Evolutionary conservation across 2,888 invertebrate species (phyloP), one percentile per base, ranked within the genome.

Genomic region (Amphimallon solstitiale): DNA sequence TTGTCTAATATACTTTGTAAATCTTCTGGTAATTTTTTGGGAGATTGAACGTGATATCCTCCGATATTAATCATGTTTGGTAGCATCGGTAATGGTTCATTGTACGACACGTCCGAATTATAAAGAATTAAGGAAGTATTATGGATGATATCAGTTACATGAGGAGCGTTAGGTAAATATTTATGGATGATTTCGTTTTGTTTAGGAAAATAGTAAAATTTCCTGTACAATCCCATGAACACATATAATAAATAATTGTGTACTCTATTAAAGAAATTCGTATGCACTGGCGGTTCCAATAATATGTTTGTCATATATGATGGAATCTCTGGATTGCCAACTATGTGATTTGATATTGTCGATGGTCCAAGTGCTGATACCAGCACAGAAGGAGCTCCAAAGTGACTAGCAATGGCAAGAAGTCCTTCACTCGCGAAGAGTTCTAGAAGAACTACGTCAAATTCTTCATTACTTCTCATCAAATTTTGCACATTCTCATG

Each of bases 1-100:
- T 81, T 77, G 69, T 88, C 86, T 63, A 88, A 73, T 64, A 84
- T 79, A 17, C 80, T 78, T 77, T 87, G 81, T 0, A 88, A 75
- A 76, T 88, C 86, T 83, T 68, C 35, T 0, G 78, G 75, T n/a
- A 74, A 48, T 52, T 72, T 69, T 61, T 75, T 74, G 0, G 76
- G 71, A 6, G 72, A 70, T 59, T 73, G 49, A 1, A 78, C 65
- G 54, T 88, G 88, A 48, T 84, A 73, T 38, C 88, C 88, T n/a
- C 87, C 88, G 52, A 88, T 81, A 73, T 87, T 86, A 1, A 87
- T 77, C 67, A 86, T 80, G 72, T 85, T 86, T 0, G 87, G 87
- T 1, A 86, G 80, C 38, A 84, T 80, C 0, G 87, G 86, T 5
- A 80, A 76, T 0, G 86, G 81, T 4, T 78, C 70, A 51, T 84